Base-by-base conservation (phyloP, 2,888 invertebrate genomes). In the Trichogramma evanescens region DNA sequence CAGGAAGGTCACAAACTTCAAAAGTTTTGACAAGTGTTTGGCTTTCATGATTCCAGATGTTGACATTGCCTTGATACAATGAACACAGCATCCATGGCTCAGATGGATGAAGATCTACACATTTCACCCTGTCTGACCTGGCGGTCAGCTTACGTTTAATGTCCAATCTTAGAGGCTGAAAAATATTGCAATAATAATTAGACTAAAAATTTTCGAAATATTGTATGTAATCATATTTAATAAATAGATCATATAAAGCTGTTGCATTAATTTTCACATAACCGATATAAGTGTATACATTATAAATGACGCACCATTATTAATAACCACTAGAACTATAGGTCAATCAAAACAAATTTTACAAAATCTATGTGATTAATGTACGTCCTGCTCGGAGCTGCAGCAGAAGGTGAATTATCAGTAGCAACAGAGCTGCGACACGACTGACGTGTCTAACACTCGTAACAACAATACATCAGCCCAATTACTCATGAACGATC, bases 31-130 rank as follows among this genome's bases (percentile, higher is more conserved):
- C 91, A 69, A 93, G 83, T 71, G 89, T 87, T 79, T 97, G 97
- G 64, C 91, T 93, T 77, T 99, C 98, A 81, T 94, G 91, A 78
- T 99, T 98, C 97, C 98, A 99, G 74, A 99, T 93, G 83, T 99
- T 97, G 70, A 98, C 95, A 81, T 98, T 94, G 69, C 99, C 99
- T 81, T 95, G 97, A 83, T 99, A 99, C 43, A 99, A 83, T 0
- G 69, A 67, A 71, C 95, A 97, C 56, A 99, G 83, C 86, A 99
- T 93, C 99, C 99, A 99, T 67, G 97, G 96, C 78, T 99, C 99
- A 48, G 90, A 85, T 1, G 98, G 97, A 79, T 99, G 99, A 68
- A 99, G 85, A 79, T 99, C 99, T 8, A 96, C 95, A 78, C 93
- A 93, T 82, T 99, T 99, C 55, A 99, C 98, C 68, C 99, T 87